phyloP scores from a whole-genome alignment of 2,797 vertebrate species.

The Parambassis ranga region DNA sequence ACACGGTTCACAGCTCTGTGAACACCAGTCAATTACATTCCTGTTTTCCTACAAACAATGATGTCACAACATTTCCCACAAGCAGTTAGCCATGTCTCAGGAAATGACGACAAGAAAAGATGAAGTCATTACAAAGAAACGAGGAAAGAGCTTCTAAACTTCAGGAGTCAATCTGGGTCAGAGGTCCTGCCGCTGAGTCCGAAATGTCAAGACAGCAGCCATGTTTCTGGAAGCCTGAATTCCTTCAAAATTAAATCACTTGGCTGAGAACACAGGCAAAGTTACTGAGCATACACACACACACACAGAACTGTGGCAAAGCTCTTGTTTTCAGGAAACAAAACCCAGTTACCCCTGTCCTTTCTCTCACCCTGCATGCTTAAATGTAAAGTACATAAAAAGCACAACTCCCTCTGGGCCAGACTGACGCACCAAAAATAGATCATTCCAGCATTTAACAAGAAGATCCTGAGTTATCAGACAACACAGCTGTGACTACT shows the following conservation, averaged over 20 bases:
- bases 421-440: neutral
- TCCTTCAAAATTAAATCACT: conserved; percentile 18
- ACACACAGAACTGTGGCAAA: neutral
- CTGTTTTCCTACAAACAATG: neutral
- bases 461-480: neutral
- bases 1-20: neutral
- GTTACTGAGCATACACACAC: neutral
- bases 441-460: neutral
- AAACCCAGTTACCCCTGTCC: conserved; percentile 45
- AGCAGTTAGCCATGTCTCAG: conserved; percentile 2
- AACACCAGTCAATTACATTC: neutral
- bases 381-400: conserved; percentile 13
- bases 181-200: neutral
- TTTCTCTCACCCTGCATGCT: conserved; percentile 32
- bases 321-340: conserved; percentile 55
- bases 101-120: neutral
- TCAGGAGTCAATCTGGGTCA: conserved; percentile 28
- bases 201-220: neutral
- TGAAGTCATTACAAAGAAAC: neutral
- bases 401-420: neutral
- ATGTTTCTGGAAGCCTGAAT: neutral
- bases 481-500: neutral
- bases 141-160: neutral
- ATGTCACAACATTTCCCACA: neutral
- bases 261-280: conserved; percentile 5